Percentiles rank a stretch among this genome's conserved stretches.
Conservation (phyloP, 2,113 vertebrate genomes). For the Chauna torquata region DNA sequence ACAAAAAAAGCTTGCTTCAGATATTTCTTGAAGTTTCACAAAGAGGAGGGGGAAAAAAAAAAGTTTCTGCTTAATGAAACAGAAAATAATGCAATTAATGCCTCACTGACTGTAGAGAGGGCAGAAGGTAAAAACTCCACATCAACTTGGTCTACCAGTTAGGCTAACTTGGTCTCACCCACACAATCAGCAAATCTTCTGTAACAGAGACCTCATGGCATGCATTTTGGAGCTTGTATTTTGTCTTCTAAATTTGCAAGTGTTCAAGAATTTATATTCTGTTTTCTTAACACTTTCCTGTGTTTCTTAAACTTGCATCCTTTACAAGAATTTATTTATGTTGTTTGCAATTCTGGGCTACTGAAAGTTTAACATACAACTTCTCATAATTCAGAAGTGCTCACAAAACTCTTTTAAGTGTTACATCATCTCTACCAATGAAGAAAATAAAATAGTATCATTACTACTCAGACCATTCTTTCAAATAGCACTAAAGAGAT, state of each 20-base stretch:
- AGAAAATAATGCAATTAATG: neutral
- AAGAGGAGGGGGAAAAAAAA: neutral
- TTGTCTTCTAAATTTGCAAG: neutral
- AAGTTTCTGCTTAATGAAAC: neutral
- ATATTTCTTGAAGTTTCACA: neutral
- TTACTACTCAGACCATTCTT: neutral
- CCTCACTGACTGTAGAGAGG: neutral
- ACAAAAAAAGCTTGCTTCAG: neutral
- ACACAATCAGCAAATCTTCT: neutral
- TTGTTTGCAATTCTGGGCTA: neutral
- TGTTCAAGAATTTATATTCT: neutral
- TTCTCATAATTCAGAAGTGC: neutral
- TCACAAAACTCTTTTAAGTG: neutral
- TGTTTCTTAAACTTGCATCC: neutral
- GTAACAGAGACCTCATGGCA: neutral
- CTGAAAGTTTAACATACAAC: neutral
- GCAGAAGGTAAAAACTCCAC: neutral
- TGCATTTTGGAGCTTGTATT: neutral
- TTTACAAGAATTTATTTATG: neutral
- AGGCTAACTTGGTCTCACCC: neutral
- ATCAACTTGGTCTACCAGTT: neutral
- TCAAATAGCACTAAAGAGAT: neutral
- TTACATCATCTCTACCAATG: neutral
- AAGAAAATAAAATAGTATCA: conserved; percentile 9
- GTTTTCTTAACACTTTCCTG: neutral